These are phyloP conservation scores for Heteromormyrus szaboi DNA, from an alignment of 2,797 vertebrate species.

Conservation along the genomic window DNA sequence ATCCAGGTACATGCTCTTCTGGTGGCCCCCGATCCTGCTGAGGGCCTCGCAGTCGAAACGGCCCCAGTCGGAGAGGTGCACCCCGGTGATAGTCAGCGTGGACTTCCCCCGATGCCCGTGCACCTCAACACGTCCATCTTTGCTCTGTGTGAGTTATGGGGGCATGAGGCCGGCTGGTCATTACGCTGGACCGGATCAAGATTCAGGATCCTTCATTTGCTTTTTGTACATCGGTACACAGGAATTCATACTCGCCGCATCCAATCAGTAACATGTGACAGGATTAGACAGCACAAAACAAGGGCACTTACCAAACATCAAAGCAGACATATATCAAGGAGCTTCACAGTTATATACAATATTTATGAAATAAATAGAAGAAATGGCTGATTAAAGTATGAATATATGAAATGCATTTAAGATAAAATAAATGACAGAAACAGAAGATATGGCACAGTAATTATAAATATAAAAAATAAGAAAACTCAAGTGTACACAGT, in stretches of 20 bases:
- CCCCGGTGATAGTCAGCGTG: constrained; percentile 80
- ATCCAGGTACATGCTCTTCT: constrained; percentile 97
- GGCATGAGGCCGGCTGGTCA: background rate
- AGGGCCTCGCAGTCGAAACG: constrained; percentile 96
- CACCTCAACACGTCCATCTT: constrained; percentile 84
- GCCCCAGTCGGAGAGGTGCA: constrained; percentile 79
- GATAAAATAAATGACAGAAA: background rate
- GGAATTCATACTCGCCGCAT: background rate
- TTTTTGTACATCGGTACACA: background rate
- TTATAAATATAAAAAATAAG: background rate
- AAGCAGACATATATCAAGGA: background rate
- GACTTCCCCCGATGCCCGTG: constrained; percentile 83
- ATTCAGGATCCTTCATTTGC: background rate
- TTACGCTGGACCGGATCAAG: background rate
- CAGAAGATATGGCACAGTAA: background rate
- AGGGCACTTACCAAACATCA: background rate
- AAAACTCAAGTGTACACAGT: background rate
- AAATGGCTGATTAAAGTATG: background rate
- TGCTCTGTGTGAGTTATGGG: constrained; percentile 62
- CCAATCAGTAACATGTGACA: background rate
- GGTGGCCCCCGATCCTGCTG: constrained; percentile 91
- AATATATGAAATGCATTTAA: background rate
- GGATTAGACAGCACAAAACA: background rate
- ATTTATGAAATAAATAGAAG: background rate
- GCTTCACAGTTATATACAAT: background rate